phyloP scores from a whole-genome alignment of 2,888 invertebrate species.

The Clostera curtula region DNA sequence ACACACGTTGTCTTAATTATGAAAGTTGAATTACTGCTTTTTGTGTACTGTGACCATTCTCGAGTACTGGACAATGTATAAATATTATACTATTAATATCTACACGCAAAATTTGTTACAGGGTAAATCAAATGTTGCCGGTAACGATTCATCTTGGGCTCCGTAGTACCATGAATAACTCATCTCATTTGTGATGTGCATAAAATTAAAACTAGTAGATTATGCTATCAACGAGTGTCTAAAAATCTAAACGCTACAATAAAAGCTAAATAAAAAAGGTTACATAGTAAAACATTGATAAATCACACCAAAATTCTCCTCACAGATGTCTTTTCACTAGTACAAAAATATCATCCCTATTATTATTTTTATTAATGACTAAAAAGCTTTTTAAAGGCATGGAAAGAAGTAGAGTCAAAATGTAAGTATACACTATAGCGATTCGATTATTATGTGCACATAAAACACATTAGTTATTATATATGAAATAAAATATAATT shows the following conservation, averaged over 20 bases:
- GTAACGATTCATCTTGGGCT: slow-evolving; percentile 52
- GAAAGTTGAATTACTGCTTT: too few relatives aligned
- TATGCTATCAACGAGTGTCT: slow-evolving; percentile 34
- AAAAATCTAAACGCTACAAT: slow-evolving; percentile 23
- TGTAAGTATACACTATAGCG: slow-evolving; percentile 10
- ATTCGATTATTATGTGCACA: slow-evolving; percentile 18
- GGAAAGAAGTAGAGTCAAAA: slow-evolving; percentile 15
- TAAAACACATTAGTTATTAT: slow-evolving; percentile 3
- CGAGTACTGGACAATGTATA: too few relatives aligned
- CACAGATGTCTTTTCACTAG: slow-evolving; percentile 51
- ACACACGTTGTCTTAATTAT: too few relatives aligned
- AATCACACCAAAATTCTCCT: slow-evolving; percentile 24
- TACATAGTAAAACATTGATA: slow-evolving; percentile 21
- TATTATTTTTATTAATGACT: slow-evolving; percentile 12
- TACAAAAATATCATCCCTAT: slow-evolving; percentile 64
- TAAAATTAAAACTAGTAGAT: slow-evolving; percentile 46
- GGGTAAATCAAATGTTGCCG: slow-evolving; percentile 28
- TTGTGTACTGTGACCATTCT: too few relatives aligned
- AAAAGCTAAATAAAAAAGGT: slow-evolving; percentile 22
- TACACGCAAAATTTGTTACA: slow-evolving; percentile 20
- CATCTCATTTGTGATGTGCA: slow-evolving; percentile 44
- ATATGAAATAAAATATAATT: slow-evolving; percentile 5
- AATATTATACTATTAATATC: slow-evolving; percentile 20
- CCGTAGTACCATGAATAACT: slow-evolving; percentile 25
- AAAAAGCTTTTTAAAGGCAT: slow-evolving; percentile 18